Conservation (phyloP, 2,888 invertebrate genomes). For the Vesta saturnalis region DNA sequence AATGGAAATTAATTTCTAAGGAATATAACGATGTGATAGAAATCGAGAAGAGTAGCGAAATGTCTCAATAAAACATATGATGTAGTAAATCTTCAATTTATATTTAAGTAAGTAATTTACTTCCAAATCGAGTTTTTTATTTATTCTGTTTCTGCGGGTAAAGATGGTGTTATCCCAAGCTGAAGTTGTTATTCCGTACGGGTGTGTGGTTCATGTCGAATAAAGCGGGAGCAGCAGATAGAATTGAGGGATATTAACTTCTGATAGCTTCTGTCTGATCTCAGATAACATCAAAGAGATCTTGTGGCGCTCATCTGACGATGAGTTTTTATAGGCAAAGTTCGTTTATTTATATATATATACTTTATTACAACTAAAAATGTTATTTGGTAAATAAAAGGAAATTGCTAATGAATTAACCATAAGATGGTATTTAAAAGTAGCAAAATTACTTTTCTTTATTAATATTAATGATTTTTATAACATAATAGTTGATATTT, state of each 20-base stretch:
- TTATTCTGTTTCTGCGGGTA: conserved; percentile 50
- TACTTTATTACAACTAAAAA: conserved; percentile 30
- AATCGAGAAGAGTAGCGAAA: conserved; percentile 10
- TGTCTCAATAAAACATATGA: conserved; percentile 39
- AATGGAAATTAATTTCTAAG: background rate
- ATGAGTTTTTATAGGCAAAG: conserved; percentile 37
- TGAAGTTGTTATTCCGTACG: conserved; percentile 40
- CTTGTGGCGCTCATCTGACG: conserved; percentile 35
- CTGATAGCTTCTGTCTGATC: conserved; percentile 45
- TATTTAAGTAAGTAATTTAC: conserved; percentile 56
- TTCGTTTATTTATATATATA: conserved; percentile 36
- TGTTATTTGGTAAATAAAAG: conserved; percentile 18
- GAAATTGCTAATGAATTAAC: background rate
- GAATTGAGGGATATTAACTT: conserved; percentile 47
- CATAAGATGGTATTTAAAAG: background rate
- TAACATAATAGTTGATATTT: background rate
- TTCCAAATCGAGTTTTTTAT: conserved; percentile 55
- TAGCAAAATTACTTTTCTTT: background rate
- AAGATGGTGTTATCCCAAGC: conserved; percentile 40
- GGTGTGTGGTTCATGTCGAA: conserved; percentile 40
- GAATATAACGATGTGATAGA: background rate
- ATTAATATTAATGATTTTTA: background rate
- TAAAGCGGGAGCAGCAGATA: conserved; percentile 37
- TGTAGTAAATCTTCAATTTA: conserved; percentile 52
- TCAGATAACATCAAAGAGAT: conserved; percentile 41